These are phyloP conservation scores for Nezara viridula DNA, from an alignment of 2,888 invertebrate species.

Conservation along the genomic window DNA sequence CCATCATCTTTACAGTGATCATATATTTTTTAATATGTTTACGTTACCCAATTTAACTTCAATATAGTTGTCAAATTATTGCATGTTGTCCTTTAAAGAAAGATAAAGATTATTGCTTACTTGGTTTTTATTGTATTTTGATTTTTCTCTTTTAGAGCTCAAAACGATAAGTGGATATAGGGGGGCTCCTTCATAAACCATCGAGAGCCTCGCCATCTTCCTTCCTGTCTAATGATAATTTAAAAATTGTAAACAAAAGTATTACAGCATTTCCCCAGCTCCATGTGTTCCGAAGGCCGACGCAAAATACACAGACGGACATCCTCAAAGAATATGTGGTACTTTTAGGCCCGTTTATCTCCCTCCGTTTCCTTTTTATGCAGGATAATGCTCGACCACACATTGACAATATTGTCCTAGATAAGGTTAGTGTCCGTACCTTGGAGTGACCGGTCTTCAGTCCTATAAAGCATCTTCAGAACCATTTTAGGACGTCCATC, in stretches of 20 bases:
- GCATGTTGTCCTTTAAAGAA: background rate
- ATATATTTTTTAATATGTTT: background rate
- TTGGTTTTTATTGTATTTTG: constrained; percentile 24
- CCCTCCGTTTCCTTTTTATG: too few species aligned
- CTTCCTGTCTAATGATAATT: constrained; percentile 30
- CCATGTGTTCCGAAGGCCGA: too few species aligned
- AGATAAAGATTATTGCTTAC: background rate
- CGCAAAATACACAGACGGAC: too few species aligned
- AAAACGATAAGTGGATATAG: constrained; percentile 59
- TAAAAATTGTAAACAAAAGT: constrained; percentile 52
- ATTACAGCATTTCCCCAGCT: constrained; percentile 54
- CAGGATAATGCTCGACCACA: too few species aligned
- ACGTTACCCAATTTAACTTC: background rate
- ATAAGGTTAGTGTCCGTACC: too few species aligned
- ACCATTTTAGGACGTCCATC: too few species aligned
- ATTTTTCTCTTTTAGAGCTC: constrained; percentile 57
- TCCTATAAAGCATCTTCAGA: too few species aligned
- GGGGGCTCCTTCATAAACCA: background rate
- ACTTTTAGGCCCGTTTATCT: too few species aligned
- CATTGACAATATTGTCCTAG: too few species aligned
- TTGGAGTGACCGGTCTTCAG: too few species aligned
- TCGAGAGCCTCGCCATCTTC: constrained; percentile 54
- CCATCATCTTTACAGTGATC: background rate
- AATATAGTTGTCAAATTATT: background rate
- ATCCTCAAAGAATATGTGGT: too few species aligned